Evolutionary conservation across 2,113 vertebrate species (phyloP).

Genomic region (Percopsis transmontana): DNA sequence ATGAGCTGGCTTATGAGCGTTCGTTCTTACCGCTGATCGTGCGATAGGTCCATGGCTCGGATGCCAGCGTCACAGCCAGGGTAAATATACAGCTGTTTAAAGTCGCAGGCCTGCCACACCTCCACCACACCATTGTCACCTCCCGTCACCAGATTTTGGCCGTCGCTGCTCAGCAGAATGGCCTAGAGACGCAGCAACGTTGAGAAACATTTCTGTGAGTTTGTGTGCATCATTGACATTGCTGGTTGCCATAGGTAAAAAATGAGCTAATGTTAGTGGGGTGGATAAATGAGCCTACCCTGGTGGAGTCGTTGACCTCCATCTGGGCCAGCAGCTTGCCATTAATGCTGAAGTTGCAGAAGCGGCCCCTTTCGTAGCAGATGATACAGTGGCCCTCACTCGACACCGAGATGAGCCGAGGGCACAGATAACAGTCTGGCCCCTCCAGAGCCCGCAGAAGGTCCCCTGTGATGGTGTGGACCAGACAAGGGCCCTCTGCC

Average conservation of each 20-base stretch:
- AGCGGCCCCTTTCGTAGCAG: slow-evolving; percentile 91
- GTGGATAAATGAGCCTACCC: slow-evolving; percentile 73
- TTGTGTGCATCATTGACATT: slow-evolving; percentile 77
- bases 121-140: slow-evolving; percentile 97
- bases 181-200: slow-evolving; percentile 72
- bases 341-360: slow-evolving; percentile 99
- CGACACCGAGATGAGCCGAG: slow-evolving; percentile 94
- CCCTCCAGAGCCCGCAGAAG: slow-evolving; percentile 93
- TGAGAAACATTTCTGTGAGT: not conserved
- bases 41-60: slow-evolving; percentile 96
- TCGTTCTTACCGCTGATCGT: slow-evolving; percentile 92
- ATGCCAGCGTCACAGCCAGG: slow-evolving; percentile 97
- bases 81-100: slow-evolving; percentile 97
- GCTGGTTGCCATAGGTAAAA: too few relatives aligned
- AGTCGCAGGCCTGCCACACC: slow-evolving; percentile 99
- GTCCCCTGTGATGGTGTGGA: slow-evolving; percentile 98
- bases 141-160: slow-evolving; percentile 95
- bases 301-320: slow-evolving; percentile 93
- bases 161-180: slow-evolving; percentile 95
- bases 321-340: slow-evolving; percentile 96
- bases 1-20: not conserved
- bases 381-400: slow-evolving; percentile 98
- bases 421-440: slow-evolving; percentile 87
- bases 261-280: too few relatives aligned
- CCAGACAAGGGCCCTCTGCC: slow-evolving; percentile 94